These are phyloP conservation scores for Drosophila willistoni DNA, from an alignment of 1,140 invertebrate species.

Conservation along the genomic window DNA sequence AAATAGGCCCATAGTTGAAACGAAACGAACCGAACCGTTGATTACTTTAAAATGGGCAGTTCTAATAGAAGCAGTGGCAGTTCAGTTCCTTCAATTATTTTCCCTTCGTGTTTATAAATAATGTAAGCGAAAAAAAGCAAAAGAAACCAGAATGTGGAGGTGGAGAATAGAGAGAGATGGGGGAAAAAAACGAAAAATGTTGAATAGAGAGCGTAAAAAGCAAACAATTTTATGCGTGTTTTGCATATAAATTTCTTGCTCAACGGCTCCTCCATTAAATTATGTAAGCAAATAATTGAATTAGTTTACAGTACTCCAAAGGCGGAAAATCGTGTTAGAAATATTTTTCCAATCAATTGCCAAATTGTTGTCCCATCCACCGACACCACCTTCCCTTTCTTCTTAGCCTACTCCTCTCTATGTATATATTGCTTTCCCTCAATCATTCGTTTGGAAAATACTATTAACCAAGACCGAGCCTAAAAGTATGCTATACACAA, in stretches of 20 bases:
- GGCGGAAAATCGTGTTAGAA: constrained; percentile 64
- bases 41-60: constrained; percentile 74
- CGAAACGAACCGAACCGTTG: constrained; percentile 35
- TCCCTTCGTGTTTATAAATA: constrained; percentile 75
- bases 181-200: background rate
- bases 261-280: constrained; percentile 55
- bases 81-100: constrained; percentile 71
- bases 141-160: background rate
- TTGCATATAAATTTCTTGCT: constrained; percentile 80
- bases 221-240: constrained; percentile 75
- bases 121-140: constrained; percentile 38
- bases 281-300: constrained; percentile 80
- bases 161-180: background rate
- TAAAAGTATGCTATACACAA: constrained; percentile 38
- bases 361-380: constrained; percentile 43
- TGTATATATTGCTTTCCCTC: constrained; percentile 18
- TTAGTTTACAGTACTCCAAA: constrained; percentile 55
- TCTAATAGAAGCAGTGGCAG: constrained; percentile 24
- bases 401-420: background rate
- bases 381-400: no score
- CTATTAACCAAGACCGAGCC: constrained; percentile 50
- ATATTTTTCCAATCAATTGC: constrained; percentile 79
- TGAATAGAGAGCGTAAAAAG: constrained; percentile 16
- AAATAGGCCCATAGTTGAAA: constrained; percentile 44
- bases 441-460: constrained; percentile 53